These are phyloP conservation scores for Catharus ustulatus DNA, from an alignment of 2,797 vertebrate species.

Conservation along the genomic window DNA sequence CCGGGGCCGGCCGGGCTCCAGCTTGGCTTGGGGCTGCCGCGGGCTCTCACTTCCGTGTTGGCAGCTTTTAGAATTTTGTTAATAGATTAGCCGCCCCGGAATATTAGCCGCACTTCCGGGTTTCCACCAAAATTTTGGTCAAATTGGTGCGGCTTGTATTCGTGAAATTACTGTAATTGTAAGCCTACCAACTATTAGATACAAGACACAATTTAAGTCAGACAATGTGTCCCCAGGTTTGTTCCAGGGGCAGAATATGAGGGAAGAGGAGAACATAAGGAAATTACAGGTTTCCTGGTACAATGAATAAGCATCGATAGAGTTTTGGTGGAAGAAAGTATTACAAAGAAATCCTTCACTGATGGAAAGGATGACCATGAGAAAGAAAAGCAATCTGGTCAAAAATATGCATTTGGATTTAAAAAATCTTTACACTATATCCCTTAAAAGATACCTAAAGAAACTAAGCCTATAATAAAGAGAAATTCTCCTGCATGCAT, in stretches of 20 bases:
- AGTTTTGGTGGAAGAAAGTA: not conserved
- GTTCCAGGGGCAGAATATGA: not conserved
- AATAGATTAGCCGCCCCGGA: too few species aligned
- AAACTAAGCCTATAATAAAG: not conserved
- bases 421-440: not conserved
- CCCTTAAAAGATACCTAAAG: not conserved
- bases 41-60: too few species aligned
- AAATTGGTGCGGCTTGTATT: too few species aligned
- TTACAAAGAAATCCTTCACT: not conserved
- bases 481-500: not conserved
- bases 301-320: not conserved
- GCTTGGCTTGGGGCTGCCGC: too few species aligned
- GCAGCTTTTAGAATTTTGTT: too few species aligned
- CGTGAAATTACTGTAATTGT: too few species aligned
- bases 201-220: not conserved
- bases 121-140: too few species aligned
- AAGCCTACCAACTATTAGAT: not conserved
- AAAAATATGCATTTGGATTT: not conserved
- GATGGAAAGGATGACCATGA: not conserved
- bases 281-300: not conserved
- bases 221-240: not conserved
- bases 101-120: too few species aligned
- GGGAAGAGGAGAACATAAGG: not conserved
- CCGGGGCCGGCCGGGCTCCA: too few species aligned
- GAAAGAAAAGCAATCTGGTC: not conserved